phyloP scores from a whole-genome alignment of 1,140 invertebrate species.

The Diabrotica undecimpunctata region DNA sequence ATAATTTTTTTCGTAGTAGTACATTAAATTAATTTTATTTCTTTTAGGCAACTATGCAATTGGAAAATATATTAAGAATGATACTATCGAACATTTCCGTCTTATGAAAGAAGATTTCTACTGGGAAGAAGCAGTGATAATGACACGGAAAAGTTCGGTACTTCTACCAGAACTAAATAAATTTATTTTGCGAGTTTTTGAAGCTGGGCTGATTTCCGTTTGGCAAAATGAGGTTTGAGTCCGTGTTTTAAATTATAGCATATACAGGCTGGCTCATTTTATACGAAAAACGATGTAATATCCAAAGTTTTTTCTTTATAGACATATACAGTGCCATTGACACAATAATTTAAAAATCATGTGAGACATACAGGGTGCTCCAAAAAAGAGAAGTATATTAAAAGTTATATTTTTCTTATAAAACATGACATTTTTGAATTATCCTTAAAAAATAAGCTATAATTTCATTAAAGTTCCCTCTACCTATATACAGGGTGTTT shows the following conservation, averaged over 20 bases:
- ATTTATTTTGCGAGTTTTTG: slow-evolving; percentile 37
- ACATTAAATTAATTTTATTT: no score
- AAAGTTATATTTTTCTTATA: neutral
- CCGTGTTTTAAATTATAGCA: neutral
- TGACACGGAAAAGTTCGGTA: slow-evolving; percentile 55
- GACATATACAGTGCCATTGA: no score
- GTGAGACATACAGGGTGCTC: neutral
- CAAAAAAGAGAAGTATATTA: neutral
- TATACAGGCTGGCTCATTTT: neutral
- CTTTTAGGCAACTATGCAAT: slow-evolving; percentile 51
- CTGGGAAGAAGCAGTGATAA: slow-evolving; percentile 55
- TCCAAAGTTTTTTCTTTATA: neutral
- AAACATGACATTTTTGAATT: neutral
- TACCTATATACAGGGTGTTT: no score
- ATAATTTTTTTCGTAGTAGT: no score
- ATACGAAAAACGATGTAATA: neutral
- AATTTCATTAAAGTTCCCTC: no score
- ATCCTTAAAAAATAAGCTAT: no score
- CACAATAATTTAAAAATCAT: no score
- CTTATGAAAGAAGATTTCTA: slow-evolving; percentile 57
- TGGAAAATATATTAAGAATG: slow-evolving; percentile 54
- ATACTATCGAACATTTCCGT: slow-evolving; percentile 50
- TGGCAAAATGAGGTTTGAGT: slow-evolving; percentile 41
- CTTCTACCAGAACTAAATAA: slow-evolving; percentile 37
- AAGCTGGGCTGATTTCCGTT: slow-evolving; percentile 40